Conservation (phyloP, 2,888 invertebrate genomes). For the Acleris literana region DNA sequence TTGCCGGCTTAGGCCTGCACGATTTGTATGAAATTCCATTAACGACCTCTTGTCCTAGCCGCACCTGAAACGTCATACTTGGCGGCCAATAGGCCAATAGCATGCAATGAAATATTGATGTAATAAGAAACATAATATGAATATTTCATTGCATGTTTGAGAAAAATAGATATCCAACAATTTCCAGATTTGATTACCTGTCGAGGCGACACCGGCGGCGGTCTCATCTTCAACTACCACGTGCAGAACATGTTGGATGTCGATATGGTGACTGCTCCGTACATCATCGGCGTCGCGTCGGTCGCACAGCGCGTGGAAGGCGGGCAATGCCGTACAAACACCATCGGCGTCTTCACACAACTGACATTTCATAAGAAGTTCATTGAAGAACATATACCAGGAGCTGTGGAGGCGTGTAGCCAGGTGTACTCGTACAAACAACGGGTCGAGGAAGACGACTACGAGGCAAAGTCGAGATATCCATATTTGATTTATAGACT, state of each 20-base stretch:
- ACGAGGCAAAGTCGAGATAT: too few species aligned
- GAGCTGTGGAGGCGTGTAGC: neutral
- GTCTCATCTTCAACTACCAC: neutral
- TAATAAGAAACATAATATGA: too few species aligned
- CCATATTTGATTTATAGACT: too few species aligned
- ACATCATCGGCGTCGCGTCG: neutral
- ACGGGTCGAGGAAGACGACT: too few species aligned
- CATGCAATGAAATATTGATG: too few species aligned
- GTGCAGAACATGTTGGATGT: fast-evolving
- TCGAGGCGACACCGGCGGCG: neutral
- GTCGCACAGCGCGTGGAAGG: neutral
- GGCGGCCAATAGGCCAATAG: too few species aligned
- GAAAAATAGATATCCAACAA: too few species aligned
- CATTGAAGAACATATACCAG: neutral
- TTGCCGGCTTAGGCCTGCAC: too few species aligned
- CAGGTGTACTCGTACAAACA: neutral
- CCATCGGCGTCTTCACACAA: neutral
- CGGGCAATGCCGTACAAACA: neutral
- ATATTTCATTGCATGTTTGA: too few species aligned
- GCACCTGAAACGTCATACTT: too few species aligned
- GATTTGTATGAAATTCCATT: too few species aligned
- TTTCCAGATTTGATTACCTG: neutral
- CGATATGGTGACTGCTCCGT: neutral
- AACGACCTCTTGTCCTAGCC: too few species aligned
- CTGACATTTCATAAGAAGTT: neutral